Conservation (phyloP, 53 echinoderm and acorn worm genomes). For the Hippasteria phrygiana region DNA sequence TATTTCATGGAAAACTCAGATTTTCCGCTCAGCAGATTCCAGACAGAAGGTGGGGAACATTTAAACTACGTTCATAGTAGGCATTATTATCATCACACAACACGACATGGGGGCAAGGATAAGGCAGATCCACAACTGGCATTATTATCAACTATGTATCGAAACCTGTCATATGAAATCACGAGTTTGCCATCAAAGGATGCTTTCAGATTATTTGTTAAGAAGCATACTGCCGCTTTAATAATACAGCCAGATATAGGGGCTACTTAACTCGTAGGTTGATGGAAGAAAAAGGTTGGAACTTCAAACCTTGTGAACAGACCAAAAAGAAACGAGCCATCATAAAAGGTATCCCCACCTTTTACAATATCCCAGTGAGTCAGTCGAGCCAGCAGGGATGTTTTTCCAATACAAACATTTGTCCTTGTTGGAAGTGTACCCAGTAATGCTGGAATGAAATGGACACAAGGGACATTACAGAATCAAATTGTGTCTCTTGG, state of each 20-base stretch:
- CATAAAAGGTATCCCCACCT: neutral
- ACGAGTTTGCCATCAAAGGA: slow-evolving; percentile 13
- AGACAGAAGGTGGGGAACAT: slow-evolving; percentile 83
- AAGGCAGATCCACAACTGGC: slow-evolving; percentile 65
- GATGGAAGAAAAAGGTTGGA: neutral
- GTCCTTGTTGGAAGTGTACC: slow-evolving; percentile 25
- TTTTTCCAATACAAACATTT: neutral
- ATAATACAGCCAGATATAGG: slow-evolving; percentile 59
- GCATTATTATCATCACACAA: slow-evolving; percentile 72
- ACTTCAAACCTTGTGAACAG: neutral
- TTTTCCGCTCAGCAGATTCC: slow-evolving; percentile 68
- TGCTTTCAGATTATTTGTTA: slow-evolving; percentile 36
- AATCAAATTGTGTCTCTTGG: neutral
- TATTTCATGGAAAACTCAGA: slow-evolving; percentile 60
- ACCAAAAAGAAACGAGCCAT: neutral
- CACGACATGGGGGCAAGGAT: slow-evolving; percentile 72
- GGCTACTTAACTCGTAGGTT: slow-evolving; percentile 28
- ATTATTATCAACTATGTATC: slow-evolving; percentile 52
- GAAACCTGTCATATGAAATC: slow-evolving; percentile 43
- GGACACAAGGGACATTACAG: slow-evolving; percentile 3
- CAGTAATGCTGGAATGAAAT: neutral
- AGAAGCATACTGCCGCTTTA: slow-evolving; percentile 37
- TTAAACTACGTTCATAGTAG: slow-evolving; percentile 72
- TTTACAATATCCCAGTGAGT: neutral
- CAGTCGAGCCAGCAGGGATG: too few relatives aligned